phyloP scores from a whole-genome alignment of 2,888 invertebrate species.

The Agonopterix heracliana region DNA sequence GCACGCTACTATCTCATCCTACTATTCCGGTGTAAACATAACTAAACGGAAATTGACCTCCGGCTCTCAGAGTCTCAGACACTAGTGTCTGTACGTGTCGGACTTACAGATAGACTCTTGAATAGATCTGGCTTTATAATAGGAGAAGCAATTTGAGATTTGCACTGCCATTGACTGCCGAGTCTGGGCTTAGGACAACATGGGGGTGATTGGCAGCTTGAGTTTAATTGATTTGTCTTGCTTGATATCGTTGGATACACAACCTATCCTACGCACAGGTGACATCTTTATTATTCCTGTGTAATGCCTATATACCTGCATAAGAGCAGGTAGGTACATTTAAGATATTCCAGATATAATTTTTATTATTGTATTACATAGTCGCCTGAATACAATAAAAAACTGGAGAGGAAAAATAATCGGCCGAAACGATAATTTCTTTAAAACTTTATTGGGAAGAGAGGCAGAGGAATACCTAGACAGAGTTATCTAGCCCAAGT shows the following conservation, averaged over 20 bases:
- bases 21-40: neutral
- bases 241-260: no score
- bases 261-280: no score
- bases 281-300: no score
- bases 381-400: no score
- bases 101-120: constrained; percentile 28
- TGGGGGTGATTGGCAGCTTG: neutral
- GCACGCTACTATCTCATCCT: neutral
- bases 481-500: no score
- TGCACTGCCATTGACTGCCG: constrained; percentile 14
- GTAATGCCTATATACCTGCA: neutral
- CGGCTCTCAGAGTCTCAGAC: constrained; percentile 28
- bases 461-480: no score
- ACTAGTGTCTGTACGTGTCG: constrained; percentile 34
- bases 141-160: constrained; percentile 18
- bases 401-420: no score
- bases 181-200: constrained; percentile 3
- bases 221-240: neutral
- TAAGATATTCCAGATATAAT: neutral
- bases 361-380: no score
- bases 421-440: no score
- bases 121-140: constrained; percentile 21
- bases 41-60: constrained; percentile 49
- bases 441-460: no score
- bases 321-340: neutral